phyloP scores from a whole-genome alignment of 2,888 invertebrate species.

The Ctenicera cuprea region DNA sequence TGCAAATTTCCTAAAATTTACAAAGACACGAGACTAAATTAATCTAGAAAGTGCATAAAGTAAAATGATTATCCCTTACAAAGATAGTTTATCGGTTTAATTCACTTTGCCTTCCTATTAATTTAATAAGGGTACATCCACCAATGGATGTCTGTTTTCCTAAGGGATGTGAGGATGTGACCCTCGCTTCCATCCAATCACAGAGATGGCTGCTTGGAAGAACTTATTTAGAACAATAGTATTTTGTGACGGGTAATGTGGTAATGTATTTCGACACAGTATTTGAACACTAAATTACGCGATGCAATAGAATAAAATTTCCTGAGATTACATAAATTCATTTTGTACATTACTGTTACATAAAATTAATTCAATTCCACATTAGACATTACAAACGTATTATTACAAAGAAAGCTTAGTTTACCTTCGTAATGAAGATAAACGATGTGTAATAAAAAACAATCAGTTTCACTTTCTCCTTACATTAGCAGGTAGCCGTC shows the following conservation, averaged over 20 bases:
- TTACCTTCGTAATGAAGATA: slow-evolving; percentile 19
- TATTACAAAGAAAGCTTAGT: slow-evolving; percentile 14
- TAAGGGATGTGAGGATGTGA: slow-evolving; percentile 18
- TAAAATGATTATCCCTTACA: slow-evolving; percentile 1
- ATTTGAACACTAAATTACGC: slow-evolving; percentile 32
- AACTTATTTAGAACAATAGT: background rate
- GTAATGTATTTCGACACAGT: slow-evolving; percentile 34
- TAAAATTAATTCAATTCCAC: slow-evolving; percentile 1
- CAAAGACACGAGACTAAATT: background rate
- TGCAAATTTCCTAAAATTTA: slow-evolving; percentile 24
- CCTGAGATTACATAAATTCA: slow-evolving; percentile 21
- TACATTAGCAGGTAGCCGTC: background rate
- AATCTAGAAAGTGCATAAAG: slow-evolving; percentile 14
- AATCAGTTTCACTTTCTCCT: slow-evolving; percentile 25
- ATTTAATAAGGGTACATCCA: slow-evolving; percentile 21
- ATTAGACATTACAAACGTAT: background rate
- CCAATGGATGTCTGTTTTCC: slow-evolving; percentile 24
- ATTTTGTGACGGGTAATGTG: slow-evolving; percentile 5
- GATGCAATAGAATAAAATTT: slow-evolving; percentile 11
- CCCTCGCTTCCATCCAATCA: slow-evolving; percentile 31
- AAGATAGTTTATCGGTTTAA: slow-evolving; percentile 31
- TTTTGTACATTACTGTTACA: slow-evolving; percentile 8
- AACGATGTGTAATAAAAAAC: slow-evolving; percentile 16
- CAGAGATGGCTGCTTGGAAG: slow-evolving; percentile 9
- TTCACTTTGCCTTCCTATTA: slow-evolving; percentile 31